These are phyloP conservation scores for Cyphomyrus discorhynchus DNA, from an alignment of 2,113 vertebrate species.

Conservation along the genomic window DNA sequence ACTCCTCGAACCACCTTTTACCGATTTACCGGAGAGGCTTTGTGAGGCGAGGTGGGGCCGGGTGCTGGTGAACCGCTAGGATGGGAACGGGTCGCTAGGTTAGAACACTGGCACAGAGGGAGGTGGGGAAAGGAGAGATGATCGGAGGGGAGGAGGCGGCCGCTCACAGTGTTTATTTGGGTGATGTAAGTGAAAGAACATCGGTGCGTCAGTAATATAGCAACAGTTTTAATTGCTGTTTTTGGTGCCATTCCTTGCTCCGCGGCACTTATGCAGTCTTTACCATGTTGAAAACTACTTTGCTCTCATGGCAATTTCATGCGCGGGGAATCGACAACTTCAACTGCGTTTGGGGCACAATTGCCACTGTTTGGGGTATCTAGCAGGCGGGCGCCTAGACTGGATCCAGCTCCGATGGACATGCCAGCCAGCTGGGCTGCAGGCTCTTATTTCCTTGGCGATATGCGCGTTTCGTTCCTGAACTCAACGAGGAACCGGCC, in stretches of 20 bases:
- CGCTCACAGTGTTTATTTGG: neutral
- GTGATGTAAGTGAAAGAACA: neutral
- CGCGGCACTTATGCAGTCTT: neutral
- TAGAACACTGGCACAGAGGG: neutral
- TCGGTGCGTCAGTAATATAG: neutral
- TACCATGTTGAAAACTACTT: neutral
- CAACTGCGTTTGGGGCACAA: neutral
- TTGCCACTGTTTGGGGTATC: neutral
- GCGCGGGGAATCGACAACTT: neutral
- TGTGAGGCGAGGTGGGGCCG: neutral
- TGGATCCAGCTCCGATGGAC: constrained; percentile 26
- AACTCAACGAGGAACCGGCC: constrained; percentile 30
- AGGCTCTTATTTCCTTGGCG: neutral
- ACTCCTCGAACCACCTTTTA: neutral
- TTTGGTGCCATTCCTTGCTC: neutral
- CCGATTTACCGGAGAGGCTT: neutral
- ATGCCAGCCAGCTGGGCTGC: constrained; percentile 25
- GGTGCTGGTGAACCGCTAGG: neutral
- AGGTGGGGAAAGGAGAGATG: neutral
- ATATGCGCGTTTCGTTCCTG: neutral
- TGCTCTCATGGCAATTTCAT: neutral
- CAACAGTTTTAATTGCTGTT: neutral
- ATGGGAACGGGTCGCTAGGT: neutral
- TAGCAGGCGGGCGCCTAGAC: neutral
- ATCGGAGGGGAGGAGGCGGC: neutral